Evolutionary conservation across 2,797 vertebrate species (phyloP), one percentile per base, ranked within the genome.

Genomic region (Pangasius krempfi): DNA sequence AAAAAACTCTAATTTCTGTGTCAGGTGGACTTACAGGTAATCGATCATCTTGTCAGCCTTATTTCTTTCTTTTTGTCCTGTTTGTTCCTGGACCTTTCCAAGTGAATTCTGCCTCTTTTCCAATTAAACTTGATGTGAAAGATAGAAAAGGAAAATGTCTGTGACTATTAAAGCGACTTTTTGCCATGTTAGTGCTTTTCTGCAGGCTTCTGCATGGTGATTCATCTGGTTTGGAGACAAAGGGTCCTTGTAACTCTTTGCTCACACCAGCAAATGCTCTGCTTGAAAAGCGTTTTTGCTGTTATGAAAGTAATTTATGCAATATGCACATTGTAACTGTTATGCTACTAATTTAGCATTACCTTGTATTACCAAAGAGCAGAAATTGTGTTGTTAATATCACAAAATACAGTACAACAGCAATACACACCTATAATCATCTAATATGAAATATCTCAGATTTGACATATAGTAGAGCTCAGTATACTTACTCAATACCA

Each of bases 21-120:
- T 97, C 97, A 97, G 97, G 97, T 97, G 94, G 96, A 97, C 96
- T 97, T 97, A 96, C 97, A 97, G 96, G 95, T 97, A 97, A 98
- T 98, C 97, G 96, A 97, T 98, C 97, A 97, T 97, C 95, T 96
- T 98, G 97, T 97, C 97, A 97, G 95, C 94, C 92, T 92, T 95
- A 94, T 96, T 96, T 97, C 95, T 95, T 96, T 93, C 92, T 94
- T 94, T 96, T 95, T 93, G 91, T 94, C 90, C 68, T 66, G 82
- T 90, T 83, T 91, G 22, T 86, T 81, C 87, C 88, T 70, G 37
- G 91, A 94, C 93, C 88, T 93, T 95, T 97, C 94, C 95, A 96
- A 97, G 94, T 94, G 95, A 97, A 96, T 96, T 96, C 95, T 96
- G 93, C 88, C 95, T 96, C 95, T 89, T 94, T 94, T 97, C 95